A percentile compares a stretch with the other conserved stretches of the same genome.
Conservation (phyloP, 2,888 invertebrate genomes). For the Aphodius sticticus region DNA sequence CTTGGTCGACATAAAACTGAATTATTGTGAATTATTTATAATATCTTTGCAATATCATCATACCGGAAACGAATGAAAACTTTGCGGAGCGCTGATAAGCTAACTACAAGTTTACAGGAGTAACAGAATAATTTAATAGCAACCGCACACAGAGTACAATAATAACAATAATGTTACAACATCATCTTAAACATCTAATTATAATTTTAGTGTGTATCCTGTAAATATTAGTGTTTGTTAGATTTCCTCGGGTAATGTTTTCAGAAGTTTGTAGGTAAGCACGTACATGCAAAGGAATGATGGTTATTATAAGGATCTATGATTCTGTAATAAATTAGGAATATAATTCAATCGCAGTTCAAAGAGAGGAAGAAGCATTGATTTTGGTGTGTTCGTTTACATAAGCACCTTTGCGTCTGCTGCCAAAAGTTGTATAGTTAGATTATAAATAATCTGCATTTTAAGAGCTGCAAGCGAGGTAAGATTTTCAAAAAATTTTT, state of each 20-base stretch:
- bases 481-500: too few relatives aligned
- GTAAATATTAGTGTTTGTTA: not conserved
- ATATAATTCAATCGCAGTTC: not conserved
- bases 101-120: too few relatives aligned
- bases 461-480: too few relatives aligned
- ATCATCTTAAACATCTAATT: too few relatives aligned
- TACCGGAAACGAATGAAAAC: too few relatives aligned
- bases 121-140: too few relatives aligned
- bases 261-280: not conserved
- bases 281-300: not conserved
- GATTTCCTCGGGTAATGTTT: not conserved
- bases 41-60: too few relatives aligned
- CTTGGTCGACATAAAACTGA: too few relatives aligned
- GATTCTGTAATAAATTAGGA: not conserved
- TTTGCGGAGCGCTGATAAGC: too few relatives aligned
- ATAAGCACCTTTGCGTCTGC: not conserved
- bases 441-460: not conserved
- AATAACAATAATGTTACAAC: too few relatives aligned
- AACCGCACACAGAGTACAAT: too few relatives aligned
- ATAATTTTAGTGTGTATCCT: not conserved
- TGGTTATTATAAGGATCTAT: not conserved
- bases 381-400: not conserved
- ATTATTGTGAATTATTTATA: too few relatives aligned
- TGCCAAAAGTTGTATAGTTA: not conserved
- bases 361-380: not conserved